Evolutionary conservation across 1,140 invertebrate genomes (phyloP).

Genomic region (Prorops nasuta): DNA sequence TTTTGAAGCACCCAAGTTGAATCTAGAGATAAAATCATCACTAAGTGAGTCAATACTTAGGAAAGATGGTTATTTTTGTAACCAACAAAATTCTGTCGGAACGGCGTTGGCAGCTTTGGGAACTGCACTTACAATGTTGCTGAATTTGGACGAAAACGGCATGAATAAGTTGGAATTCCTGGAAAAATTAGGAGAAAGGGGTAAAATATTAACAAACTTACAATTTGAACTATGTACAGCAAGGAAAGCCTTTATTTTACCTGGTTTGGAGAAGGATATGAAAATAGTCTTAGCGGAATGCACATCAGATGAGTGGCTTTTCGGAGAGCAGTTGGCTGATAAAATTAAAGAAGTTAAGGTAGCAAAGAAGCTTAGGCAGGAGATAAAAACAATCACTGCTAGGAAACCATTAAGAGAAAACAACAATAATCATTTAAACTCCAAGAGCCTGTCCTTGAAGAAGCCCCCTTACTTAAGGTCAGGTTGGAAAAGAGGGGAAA

Average conservation of each 20-base stretch:
- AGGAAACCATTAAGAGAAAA: conserved; percentile 5
- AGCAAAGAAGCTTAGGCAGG: conserved; percentile 4
- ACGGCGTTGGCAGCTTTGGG: background rate
- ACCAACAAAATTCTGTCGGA: background rate
- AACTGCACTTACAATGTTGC: background rate
- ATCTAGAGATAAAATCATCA: background rate
- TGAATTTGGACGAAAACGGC: background rate
- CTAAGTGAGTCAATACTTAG: background rate
- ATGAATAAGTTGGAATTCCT: background rate
- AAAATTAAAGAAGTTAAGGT: conserved; percentile 8
- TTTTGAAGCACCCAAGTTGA: background rate
- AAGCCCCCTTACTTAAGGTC: background rate
- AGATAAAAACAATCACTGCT: background rate
- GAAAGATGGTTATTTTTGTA: background rate
- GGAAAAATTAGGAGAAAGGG: background rate
- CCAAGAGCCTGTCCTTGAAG: background rate
- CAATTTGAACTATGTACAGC: background rate
- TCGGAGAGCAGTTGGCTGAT: conserved; percentile 10
- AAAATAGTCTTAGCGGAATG: conserved; percentile 5
- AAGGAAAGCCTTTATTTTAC: conserved; percentile 12
- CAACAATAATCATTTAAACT: background rate
- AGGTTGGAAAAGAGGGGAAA: background rate
- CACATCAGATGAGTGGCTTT: conserved; percentile 1
- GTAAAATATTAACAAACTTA: background rate
- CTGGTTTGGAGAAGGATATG: conserved; percentile 7